A percentile compares a stretch with the other conserved stretches of the same genome.
Conservation (phyloP, 2,113 vertebrate genomes). For the Ptyas mucosa region DNA sequence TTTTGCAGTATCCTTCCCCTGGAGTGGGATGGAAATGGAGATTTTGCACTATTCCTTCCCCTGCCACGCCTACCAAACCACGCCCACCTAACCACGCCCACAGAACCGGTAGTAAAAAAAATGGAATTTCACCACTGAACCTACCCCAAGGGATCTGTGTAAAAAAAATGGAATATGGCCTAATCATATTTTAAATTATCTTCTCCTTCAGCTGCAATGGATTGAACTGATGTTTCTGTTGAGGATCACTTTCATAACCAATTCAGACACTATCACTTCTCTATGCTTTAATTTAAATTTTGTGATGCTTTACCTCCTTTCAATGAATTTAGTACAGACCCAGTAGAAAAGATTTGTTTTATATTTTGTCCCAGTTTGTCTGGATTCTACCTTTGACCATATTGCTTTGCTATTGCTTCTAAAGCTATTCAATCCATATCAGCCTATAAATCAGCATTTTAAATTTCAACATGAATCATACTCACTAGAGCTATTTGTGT, state of each 20-base stretch:
- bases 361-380: background rate
- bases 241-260: background rate
- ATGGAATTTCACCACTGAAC: background rate
- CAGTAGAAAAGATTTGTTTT: background rate
- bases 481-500: background rate
- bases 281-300: background rate
- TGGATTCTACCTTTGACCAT: background rate
- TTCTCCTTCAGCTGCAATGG: background rate
- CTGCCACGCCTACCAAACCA: too few relatives aligned
- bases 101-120: too few relatives aligned
- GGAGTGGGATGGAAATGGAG: too few relatives aligned
- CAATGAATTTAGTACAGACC: background rate
- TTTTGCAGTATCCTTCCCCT: too few relatives aligned
- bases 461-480: background rate
- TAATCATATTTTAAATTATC: background rate
- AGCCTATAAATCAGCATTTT: background rate
- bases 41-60: too few relatives aligned
- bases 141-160: background rate
- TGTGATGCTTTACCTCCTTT: background rate
- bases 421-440: background rate
- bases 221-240: background rate
- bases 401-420: background rate
- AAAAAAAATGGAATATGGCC: background rate
- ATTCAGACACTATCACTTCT: background rate
- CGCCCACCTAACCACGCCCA: too few relatives aligned